Conservation (phyloP, 2,113 vertebrate genomes). For the Brachypodius melanocephalos region DNA sequence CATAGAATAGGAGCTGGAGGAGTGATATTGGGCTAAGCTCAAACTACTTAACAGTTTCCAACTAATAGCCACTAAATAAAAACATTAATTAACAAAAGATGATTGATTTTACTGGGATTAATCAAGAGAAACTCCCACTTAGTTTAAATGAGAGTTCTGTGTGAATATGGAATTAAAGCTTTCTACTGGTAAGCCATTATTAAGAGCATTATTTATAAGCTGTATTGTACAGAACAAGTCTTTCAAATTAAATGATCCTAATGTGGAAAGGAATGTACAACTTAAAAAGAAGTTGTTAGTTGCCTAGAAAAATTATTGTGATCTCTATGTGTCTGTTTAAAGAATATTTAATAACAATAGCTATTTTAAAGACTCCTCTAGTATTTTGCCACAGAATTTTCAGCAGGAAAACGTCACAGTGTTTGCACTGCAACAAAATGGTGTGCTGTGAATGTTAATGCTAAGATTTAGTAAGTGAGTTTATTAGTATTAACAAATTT, state of each 20-base stretch:
- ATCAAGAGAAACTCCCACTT: slow-evolving; percentile 19
- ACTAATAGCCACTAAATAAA: slow-evolving; percentile 1
- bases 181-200: slow-evolving; percentile 20
- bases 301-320: background rate
- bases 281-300: background rate
- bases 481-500: background rate
- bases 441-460: background rate
- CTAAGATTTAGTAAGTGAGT: background rate
- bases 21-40: background rate
- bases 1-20: background rate
- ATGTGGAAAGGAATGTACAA: slow-evolving; percentile 16
- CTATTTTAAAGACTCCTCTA: background rate
- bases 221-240: background rate
- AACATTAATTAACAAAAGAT: slow-evolving; percentile 13
- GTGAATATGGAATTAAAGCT: slow-evolving; percentile 44
- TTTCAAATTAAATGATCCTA: background rate
- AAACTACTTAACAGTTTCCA: background rate
- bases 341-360: background rate
- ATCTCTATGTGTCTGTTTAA: background rate
- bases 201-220: slow-evolving; percentile 42
- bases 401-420: background rate
- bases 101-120: background rate
- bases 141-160: slow-evolving; percentile 15
- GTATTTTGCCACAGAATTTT: background rate
- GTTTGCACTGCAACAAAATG: background rate